Base-by-base conservation (phyloP, 2,888 invertebrate genomes). In the Prionchulus punctatus region DNA sequence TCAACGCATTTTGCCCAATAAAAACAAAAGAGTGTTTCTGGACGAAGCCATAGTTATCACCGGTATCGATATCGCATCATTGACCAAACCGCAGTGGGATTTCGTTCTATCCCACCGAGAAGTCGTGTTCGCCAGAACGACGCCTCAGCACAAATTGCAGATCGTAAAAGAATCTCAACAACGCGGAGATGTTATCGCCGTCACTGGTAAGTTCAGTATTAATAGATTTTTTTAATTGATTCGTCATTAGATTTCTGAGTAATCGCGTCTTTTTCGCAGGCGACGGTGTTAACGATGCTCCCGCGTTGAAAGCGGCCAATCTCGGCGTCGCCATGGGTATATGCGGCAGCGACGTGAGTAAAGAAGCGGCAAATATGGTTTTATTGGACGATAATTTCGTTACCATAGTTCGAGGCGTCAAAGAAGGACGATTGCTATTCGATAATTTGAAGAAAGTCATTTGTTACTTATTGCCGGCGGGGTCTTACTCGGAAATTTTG, bases 261-360 rank as follows among this genome's bases (percentile, higher is more conserved):
- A 36, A 36, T 36, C 18, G 7, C 36, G 36, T 7, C 36, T 45
- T 49, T 30, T 28, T 49, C 28, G 7, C 7, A 49, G 50, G 50
- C 50, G 50, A 49, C 21, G 50, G 50, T 12, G 50, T 49, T 12
- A 49, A 49, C 23, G 50, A 49, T 28, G 50, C 50, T 26, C 50
- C 50, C 28, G 50, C 50, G 4, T 23, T 49, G 12, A 49, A 49
- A 30, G 50, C 50, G 7, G 50, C 50, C 4, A 30, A 49, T 49
- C 30, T 49, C 28, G 50, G 50, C 7, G 30, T 49, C 12, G 50
- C 50, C 23, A 49, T 49, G 50, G 50, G 50, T 21, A 26, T 49
- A 28, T 49, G 50, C 50, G 50, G 50, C 28, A 49, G 50, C 30
- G 50, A 49, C 30, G 50, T 49, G 12, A 49, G 50, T 30, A 49